A percentile compares a stretch with the other conserved stretches of the same genome.
phyloP scores from a whole-genome alignment of 2,888 invertebrate species.

The Teleogryllus oceanicus region DNA sequence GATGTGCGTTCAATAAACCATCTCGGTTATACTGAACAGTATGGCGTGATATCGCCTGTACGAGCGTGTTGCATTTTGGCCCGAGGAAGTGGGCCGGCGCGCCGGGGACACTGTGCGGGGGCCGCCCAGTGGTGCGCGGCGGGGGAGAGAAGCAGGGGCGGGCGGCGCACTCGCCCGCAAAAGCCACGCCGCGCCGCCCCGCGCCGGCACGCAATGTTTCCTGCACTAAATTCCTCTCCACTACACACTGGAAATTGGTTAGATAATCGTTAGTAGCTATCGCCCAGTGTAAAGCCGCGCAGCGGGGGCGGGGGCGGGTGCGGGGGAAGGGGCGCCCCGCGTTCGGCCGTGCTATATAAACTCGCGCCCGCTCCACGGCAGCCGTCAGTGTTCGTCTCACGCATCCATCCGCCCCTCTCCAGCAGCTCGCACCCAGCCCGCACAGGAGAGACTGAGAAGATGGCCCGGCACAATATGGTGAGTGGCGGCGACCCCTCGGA shows the following conservation, averaged over 20 bases:
- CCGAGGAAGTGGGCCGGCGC: too few species aligned
- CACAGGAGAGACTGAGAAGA: constrained; percentile 4
- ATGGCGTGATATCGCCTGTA: too few species aligned
- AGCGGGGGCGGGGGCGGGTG: not conserved
- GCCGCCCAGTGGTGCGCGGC: not conserved
- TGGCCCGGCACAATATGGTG: not conserved
- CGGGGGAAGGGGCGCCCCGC: not conserved
- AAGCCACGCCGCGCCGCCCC: not conserved
- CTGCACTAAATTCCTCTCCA: not conserved
- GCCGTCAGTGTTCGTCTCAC: not conserved
- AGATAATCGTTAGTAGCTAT: constrained; percentile 1
- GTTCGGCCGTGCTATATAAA: not conserved
- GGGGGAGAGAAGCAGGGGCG: not conserved
- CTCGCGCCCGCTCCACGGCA: not conserved
- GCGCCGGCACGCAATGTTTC: not conserved
- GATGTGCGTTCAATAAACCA: too few species aligned
- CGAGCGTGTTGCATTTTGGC: too few species aligned
- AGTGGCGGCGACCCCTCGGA: not conserved
- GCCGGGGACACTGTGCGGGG: too few species aligned
- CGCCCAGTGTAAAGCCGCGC: not conserved
- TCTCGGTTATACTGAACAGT: too few species aligned
- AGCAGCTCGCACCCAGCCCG: not conserved
- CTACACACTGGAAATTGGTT: not conserved
- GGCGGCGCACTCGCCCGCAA: not conserved
- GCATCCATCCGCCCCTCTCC: not conserved